These are phyloP conservation scores for Psammodynastes pulverulentus DNA, from an alignment of 2,113 vertebrate species.

Conservation along the genomic window DNA sequence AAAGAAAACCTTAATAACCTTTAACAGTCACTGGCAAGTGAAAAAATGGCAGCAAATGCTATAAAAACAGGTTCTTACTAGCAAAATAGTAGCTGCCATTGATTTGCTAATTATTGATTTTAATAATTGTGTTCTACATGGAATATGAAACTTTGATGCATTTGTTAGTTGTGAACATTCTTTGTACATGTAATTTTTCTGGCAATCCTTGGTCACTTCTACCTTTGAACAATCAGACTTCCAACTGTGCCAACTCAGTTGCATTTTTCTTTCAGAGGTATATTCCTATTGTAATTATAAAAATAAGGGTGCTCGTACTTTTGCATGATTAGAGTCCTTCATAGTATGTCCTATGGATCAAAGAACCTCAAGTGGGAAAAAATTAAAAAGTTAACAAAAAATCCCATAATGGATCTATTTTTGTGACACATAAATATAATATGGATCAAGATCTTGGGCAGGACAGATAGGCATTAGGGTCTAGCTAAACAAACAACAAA, in stretches of 20 bases:
- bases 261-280: neutral
- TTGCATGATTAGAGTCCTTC: neutral
- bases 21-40: neutral
- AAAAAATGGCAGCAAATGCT: neutral
- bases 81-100: neutral
- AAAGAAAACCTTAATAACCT: neutral
- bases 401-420: neutral
- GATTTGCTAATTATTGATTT: neutral
- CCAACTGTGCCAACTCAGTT: neutral
- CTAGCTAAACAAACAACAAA: neutral
- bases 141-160: neutral
- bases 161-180: neutral
- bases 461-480: neutral
- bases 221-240: neutral
- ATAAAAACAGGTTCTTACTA: neutral
- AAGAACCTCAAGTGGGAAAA: neutral
- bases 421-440: neutral
- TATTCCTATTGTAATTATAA: neutral
- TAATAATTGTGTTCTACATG: neutral
- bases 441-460: neutral
- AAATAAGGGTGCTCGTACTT: neutral
- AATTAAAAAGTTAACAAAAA: neutral
- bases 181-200: neutral
- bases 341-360: neutral
- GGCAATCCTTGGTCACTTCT: neutral